These are phyloP conservation scores for Apteryx mantelli DNA, from an alignment of 2,113 vertebrate species.

Conservation along the genomic window DNA sequence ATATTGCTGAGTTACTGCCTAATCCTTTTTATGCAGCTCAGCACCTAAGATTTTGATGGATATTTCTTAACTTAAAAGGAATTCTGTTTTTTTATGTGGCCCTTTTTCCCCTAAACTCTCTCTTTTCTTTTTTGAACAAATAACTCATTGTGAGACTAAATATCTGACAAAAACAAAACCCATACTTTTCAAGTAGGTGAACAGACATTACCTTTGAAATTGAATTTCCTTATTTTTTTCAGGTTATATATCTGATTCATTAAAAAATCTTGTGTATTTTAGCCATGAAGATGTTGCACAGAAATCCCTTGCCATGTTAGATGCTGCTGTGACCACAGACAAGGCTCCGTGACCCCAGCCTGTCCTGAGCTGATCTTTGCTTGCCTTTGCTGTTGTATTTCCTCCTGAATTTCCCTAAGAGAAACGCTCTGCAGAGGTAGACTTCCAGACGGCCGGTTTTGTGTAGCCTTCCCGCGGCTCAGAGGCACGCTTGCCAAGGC, in stretches of 20 bases:
- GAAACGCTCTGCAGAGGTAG: not conserved
- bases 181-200: not conserved
- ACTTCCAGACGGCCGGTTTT: not conserved
- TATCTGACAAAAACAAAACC: not conserved
- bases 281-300: not conserved
- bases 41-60: not conserved
- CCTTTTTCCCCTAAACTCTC: not conserved
- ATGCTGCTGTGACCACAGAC: not conserved
- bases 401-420: not conserved
- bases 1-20: not conserved
- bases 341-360: not conserved
- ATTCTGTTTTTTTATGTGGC: not conserved
- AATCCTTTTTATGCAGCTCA: not conserved
- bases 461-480: not conserved
- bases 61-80: not conserved
- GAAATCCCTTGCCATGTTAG: not conserved
- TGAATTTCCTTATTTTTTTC: not conserved
- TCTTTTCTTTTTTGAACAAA: not conserved
- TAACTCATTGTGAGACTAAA: not conserved
- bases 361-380: not conserved
- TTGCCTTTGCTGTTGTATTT: not conserved
- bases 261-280: not conserved
- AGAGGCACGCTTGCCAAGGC: not conserved
- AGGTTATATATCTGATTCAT: not conserved
- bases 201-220: not conserved